Evolutionary conservation across 2,888 invertebrate species (phyloP), one percentile per base, ranked within the genome.

Genomic region (Lamproptera curius): DNA sequence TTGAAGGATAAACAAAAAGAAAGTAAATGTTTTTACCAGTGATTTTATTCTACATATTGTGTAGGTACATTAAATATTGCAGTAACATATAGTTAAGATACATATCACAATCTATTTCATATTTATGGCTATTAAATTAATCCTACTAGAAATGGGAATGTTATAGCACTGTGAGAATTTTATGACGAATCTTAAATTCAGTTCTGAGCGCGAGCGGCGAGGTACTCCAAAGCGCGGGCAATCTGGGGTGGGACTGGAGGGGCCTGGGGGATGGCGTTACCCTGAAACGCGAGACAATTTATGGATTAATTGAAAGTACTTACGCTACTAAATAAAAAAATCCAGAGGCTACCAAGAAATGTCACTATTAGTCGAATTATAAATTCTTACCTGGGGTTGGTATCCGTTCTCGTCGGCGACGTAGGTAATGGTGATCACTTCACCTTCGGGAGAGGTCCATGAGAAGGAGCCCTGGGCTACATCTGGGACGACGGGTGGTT

Each of bases 341-440:
- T n/a, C n/a, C n/a, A n/a, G n/a, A n/a, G n/a, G n/a, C n/a, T n/a
- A n/a, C n/a, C 16, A 31, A 20, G 28, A n/a, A 34, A 23, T 33
- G 1, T 9, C 4, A 17, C 1, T 10, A 33, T 35, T n/a, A n/a
- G n/a, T n/a, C n/a, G n/a, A n/a, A n/a, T n/a, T n/a, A n/a, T n/a
- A n/a, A n/a, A n/a, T n/a, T n/a, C 20, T 65, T 67, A 81, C 92
- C 71, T 85, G 74, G 17, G 93, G 90, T 54, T 90, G 90, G 88
- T 91, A 93, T 50, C 93, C 93, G 56, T 91, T 90, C 69, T 92
- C 92, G 59, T 93, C 91, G 56, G 93, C 92, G 48, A 88, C 65
- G 74, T 92, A 93, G 37, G 79, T 74, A 51, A 93, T 67, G n/a
- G 76, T 65, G 58, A 91, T 81, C 10, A 81, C 80, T 35, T 87